Base-by-base conservation (phyloP, 2,888 invertebrate species). In the Diaperis boleti region DNA sequence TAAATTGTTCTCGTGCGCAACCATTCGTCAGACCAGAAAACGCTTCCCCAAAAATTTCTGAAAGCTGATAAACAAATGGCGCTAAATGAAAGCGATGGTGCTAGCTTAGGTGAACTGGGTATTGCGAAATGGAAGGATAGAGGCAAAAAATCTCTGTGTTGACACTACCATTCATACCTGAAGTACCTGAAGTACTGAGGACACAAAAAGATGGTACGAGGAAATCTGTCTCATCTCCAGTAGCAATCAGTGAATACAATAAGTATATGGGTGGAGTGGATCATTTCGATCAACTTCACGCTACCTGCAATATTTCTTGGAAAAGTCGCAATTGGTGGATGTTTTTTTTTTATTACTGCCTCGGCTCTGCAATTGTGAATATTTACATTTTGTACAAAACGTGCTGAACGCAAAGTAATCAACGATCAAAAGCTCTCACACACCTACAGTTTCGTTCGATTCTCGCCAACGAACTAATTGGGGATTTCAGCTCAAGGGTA, bases 231-330 rank as follows among this genome's bases (percentile, higher is more conserved):
- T 39, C 31, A 14, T 74, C 72, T 65, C 72, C 74, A 45, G 20
- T 64, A 54, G 31, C 69, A 15, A 69, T 73, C 39, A 64, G 56
- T 41, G 70, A 73, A 56, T 78, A 75, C 56, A 76, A 74, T 59
- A 64, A 62, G 52, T 69, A 68, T 45, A 76, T 75, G 75, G 74
- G 74, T 15, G 74, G 68, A 8, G 73, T 76, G 13, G 74, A 77
- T 60, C 62, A 63, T 22, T 73, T 74, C 55, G 74, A 77, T 57
- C 73, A 73, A 63, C 60, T 66, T 8, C 67, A 72, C 64, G 68
- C 70, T 11, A 56, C 57, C 10, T 75, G 76, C 47, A 64, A 29
- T 47, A 68, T 74, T 26, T 47, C 66, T 41, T 72, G 69, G 66
- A 74, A 76, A 62, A 69, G 69, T 10, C 59, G 71, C 41, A 64